These are phyloP conservation scores for Plebejus melissa DNA, from an alignment of 2,888 invertebrate species.

Conservation along the genomic window DNA sequence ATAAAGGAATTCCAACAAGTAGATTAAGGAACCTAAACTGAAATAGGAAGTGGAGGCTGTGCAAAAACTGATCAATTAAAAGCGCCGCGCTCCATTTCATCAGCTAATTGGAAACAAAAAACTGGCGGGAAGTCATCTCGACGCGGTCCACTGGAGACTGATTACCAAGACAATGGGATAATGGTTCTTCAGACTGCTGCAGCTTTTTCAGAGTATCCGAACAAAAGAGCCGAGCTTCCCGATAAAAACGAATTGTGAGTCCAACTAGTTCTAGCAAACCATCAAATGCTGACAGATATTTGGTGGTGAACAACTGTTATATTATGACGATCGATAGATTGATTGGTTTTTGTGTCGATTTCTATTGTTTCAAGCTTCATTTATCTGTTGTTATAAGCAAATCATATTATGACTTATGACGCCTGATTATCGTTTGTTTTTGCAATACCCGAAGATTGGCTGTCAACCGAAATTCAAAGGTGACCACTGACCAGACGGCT, in stretches of 20 bases:
- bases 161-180: background rate
- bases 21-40: conserved; percentile 6
- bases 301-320: background rate
- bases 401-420: background rate
- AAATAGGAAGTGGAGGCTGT: conserved; percentile 46
- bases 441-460: background rate
- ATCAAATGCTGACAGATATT: background rate
- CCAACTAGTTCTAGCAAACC: background rate
- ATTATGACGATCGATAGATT: background rate
- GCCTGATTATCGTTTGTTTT: background rate
- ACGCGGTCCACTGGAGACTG: conserved; percentile 47
- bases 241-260: background rate
- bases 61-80: conserved; percentile 59
- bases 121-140: conserved; percentile 55
- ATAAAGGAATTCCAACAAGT: background rate
- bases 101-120: conserved; percentile 60
- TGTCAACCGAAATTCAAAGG: background rate
- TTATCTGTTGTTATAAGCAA: background rate
- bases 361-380: background rate
- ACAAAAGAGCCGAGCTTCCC: conserved; percentile 5
- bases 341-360: background rate
- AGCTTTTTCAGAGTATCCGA: conserved; percentile 7
- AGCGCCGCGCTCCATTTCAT: conserved; percentile 60
- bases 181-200: background rate
- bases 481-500: conserved; percentile 1